Conservation (phyloP, 1,140 invertebrate genomes). For the Trichonephila clavipes region DNA sequence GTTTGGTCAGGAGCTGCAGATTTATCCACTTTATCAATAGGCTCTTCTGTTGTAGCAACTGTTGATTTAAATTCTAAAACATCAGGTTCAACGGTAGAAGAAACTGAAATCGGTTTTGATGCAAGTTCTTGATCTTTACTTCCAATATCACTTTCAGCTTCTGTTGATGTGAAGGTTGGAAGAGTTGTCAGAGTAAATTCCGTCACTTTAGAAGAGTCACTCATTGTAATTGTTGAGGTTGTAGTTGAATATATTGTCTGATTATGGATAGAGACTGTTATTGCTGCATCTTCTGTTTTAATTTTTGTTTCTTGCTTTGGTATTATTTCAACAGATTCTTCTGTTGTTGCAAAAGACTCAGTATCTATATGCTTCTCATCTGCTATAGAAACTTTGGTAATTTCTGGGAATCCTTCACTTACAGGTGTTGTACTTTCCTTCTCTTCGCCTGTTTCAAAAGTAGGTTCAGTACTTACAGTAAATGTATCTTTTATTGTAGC, state of each 20-base stretch:
- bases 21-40: not conserved
- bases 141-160: not conserved
- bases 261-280: not conserved
- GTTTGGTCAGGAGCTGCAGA: not conserved
- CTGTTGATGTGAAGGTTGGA: not conserved
- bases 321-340: not conserved
- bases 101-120: not conserved
- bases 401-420: not conserved
- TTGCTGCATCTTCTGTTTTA: not conserved
- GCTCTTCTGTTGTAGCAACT: not conserved
- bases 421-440: not conserved
- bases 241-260: not conserved
- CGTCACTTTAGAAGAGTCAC: not conserved
- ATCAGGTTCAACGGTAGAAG: not conserved
- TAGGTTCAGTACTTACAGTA: not conserved
- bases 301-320: not conserved
- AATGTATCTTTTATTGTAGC: not conserved
- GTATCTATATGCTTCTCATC: not conserved
- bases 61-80: not conserved
- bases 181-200: conserved; percentile 14
- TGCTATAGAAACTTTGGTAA: not conserved
- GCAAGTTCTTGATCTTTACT: not conserved
- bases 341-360: not conserved
- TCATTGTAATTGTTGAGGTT: conserved; percentile 9
- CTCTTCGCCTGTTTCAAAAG: not conserved